Conservation (phyloP, 2,888 invertebrate genomes). For the Pristionchus mayeri region DNA sequence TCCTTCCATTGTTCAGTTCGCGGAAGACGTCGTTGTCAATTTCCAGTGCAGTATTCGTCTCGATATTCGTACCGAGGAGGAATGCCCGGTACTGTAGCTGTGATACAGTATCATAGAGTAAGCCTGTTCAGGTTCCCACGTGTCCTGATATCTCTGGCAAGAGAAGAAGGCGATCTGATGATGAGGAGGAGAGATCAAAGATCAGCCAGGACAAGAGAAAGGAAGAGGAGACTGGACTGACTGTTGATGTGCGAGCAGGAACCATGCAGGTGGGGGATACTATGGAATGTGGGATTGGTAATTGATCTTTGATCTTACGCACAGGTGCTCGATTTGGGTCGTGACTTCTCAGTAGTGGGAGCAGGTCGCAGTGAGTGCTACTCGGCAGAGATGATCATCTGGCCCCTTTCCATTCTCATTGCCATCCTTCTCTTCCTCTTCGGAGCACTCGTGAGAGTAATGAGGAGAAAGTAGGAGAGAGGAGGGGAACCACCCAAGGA, state of each 20-base stretch:
- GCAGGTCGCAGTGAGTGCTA: not conserved
- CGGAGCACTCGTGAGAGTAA: not conserved
- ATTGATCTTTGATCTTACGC: too few species aligned
- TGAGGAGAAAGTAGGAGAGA: not conserved
- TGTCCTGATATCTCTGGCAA: conserved; percentile 20
- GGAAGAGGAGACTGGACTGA: not conserved
- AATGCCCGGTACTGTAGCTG: conserved; percentile 62
- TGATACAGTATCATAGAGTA: not conserved
- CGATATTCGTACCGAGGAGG: conserved; percentile 69
- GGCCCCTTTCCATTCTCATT: not conserved
- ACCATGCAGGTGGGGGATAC: not conserved
- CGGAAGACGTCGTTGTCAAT: conserved; percentile 73
- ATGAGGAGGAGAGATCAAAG: not conserved
- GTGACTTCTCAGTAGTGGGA: conserved; percentile 7
- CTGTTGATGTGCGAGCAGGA: not conserved
- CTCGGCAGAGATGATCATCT: not conserved
- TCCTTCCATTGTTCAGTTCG: conserved; percentile 58
- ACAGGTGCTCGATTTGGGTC: conserved; percentile 3
- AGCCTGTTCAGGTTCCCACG: not conserved
- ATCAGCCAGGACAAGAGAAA: not conserved
- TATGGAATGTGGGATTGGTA: not conserved
- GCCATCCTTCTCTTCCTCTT: not conserved
- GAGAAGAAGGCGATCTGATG: not conserved
- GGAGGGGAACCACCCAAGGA: not conserved
- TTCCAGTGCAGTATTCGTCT: conserved; percentile 75